Base-by-base conservation (phyloP, 2,888 invertebrate species). In the Hyposoter dolosus region DNA sequence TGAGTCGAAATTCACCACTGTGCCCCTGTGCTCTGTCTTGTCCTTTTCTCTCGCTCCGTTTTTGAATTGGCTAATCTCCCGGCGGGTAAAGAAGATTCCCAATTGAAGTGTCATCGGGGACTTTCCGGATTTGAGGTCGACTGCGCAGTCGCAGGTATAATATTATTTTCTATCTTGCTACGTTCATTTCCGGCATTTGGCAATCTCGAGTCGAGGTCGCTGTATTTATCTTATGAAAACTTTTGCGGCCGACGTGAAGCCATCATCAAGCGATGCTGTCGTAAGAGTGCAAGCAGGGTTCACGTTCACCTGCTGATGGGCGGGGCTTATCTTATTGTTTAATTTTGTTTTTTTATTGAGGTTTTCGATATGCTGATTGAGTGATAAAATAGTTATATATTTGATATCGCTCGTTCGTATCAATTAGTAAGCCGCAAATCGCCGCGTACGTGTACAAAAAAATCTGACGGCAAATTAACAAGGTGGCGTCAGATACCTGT, bases 401-500 rank as follows among this genome's bases (percentile, higher is more conserved):
- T 60, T 60, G 28, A 60, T 60, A 28, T 28, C 6, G 28, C 60
- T 60, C 28, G 28, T 15, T 60, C 28, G 60, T 12, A 28, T 15
- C 56, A 56, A 23, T 56, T 60, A 28, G 28, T 28, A 28, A 60
- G 10, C n/a, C 7, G 28, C 28, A 28, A 15, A 60, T 12, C 28
- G 15, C 5, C 60, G 28, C 60, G 28, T 60, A 60, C 60, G 60
- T 60, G 60, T 60, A 23, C 12, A 60, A 60, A 60, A 28, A 28
- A 60, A 60, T 28, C 12, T 60, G 60, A 28, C 28, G 60, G 15
- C 15, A 15, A 28, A 60, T 60, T 60, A 60, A 60, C 28, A 15
- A 60, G 60, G 28, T 60, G 60, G 28, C 60, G 60, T 60, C 60
- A 60, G 66, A 66, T n/a, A 50, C 35, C 32, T 53, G 72, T 50